Evolutionary conservation across 1,140 invertebrate species (phyloP), one percentile per base, ranked within the genome.

Genomic region (Pogonomyrmex californicus): DNA sequence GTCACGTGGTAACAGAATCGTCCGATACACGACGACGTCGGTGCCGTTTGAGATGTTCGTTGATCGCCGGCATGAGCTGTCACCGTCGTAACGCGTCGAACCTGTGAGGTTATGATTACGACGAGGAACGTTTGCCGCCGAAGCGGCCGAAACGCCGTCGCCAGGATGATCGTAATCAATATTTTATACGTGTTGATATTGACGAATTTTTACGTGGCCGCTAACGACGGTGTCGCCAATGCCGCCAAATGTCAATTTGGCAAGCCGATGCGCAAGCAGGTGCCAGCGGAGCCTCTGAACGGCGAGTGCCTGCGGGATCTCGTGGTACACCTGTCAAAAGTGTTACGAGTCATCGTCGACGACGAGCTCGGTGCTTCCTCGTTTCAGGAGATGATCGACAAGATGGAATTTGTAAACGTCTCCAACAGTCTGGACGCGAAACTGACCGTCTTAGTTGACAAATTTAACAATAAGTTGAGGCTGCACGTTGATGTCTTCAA

Each of bases 251-350:
- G 94, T 83, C 94, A 94, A 65, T 87, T 94, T 17, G 93, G 88
- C 47, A 94, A 92, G 71, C 87, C 92, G 0, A 51, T 92, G 5
- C 87, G 94, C 1, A 95, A 95, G 63, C 95, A 95, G 83, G 93
- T 95, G 49, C 92, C 93, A 47, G 93, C 93, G 0, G 90, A 92
- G 68, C 93, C 94, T 3, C 71, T 95, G 0, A 92, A 91, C 65
- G 95, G 94, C 41, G 93, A 92, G 86, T 95, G 94, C 70, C 82
- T 95, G 3, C 91, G 93, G 62, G 94, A 95, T 56, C 93, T 94
- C 36, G 93, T 94, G 23, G 7, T 90, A 17, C 90, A 92, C 14
- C 73, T 95, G 23, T 95, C 95, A 0, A 92, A 94, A 62, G 89
- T 88, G 17, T 81, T 95, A 17, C 85, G 91, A 0, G 89, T 88